Conservation (phyloP, 2,113 vertebrate species). For the Cololabis saira region DNA sequence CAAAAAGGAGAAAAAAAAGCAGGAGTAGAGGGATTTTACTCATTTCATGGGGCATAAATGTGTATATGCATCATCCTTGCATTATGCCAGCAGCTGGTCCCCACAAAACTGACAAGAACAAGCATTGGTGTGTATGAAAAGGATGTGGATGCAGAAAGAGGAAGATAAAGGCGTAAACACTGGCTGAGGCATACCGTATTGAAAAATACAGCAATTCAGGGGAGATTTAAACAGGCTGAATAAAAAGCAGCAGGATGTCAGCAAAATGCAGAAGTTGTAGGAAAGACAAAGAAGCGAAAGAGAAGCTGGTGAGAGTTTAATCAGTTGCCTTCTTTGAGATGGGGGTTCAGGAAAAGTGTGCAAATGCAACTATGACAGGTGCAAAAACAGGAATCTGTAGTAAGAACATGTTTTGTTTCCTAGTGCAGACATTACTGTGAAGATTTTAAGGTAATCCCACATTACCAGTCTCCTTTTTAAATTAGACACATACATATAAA, state of each 20-base stretch:
- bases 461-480: neutral
- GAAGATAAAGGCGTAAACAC: neutral
- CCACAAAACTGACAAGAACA: neutral
- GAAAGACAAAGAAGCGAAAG: neutral
- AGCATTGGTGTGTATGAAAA: neutral
- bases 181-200: neutral
- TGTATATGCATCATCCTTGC: neutral
- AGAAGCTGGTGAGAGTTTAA: neutral
- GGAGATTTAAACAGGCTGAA: neutral
- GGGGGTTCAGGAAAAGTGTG: neutral
- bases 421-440: neutral
- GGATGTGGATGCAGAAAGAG: neutral
- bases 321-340: slow-evolving; percentile 12
- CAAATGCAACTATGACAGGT: neutral
- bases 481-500: too few species aligned
- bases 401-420: neutral
- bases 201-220: slow-evolving; percentile 17
- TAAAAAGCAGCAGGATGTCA: neutral
- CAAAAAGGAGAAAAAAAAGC: neutral
- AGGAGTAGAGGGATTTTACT: too few species aligned
- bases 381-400: neutral
- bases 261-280: slow-evolving; percentile 10
- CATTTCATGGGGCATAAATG: neutral
- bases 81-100: neutral
- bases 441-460: neutral